A percentile compares a stretch with the other conserved stretches of the same genome.
These are phyloP conservation scores for Vicugna pacos DNA, from an alignment of 2,113 vertebrate species.

Conservation along the genomic window DNA sequence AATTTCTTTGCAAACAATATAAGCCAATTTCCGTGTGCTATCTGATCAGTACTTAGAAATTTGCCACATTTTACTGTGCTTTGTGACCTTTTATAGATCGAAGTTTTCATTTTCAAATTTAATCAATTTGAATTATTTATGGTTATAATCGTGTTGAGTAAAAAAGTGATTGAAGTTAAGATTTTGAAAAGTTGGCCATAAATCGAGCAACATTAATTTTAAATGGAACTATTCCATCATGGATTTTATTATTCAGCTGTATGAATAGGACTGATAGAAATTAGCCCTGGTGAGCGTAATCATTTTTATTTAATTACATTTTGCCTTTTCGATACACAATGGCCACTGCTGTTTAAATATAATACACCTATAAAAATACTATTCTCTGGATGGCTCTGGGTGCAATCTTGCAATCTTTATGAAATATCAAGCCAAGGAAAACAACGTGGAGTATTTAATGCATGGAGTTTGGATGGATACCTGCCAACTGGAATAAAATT, in stretches of 20 bases:
- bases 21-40: constrained; percentile 47
- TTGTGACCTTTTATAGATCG: constrained; percentile 53
- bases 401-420: neutral
- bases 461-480: neutral
- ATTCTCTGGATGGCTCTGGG: neutral
- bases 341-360: constrained; percentile 54
- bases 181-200: constrained; percentile 61
- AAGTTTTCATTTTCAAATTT: constrained; percentile 67
- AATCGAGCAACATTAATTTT: constrained; percentile 66
- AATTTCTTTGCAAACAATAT: constrained; percentile 58
- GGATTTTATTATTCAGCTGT: constrained; percentile 52
- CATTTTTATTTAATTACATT: constrained; percentile 53
- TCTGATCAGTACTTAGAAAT: constrained; percentile 60
- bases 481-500: constrained; percentile 30
- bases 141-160: constrained; percentile 55
- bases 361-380: constrained; percentile 24
- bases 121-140: constrained; percentile 59
- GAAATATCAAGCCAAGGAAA: constrained; percentile 9
- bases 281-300: neutral
- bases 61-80: constrained; percentile 54
- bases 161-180: constrained; percentile 56
- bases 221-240: neutral
- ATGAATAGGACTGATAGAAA: constrained; percentile 51
- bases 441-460: constrained; percentile 27
- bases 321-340: constrained; percentile 45